A percentile compares a stretch with the other conserved stretches of the same genome.
phyloP scores from a whole-genome alignment of 2,888 invertebrate species.

The Ariolimax columbianus region DNA sequence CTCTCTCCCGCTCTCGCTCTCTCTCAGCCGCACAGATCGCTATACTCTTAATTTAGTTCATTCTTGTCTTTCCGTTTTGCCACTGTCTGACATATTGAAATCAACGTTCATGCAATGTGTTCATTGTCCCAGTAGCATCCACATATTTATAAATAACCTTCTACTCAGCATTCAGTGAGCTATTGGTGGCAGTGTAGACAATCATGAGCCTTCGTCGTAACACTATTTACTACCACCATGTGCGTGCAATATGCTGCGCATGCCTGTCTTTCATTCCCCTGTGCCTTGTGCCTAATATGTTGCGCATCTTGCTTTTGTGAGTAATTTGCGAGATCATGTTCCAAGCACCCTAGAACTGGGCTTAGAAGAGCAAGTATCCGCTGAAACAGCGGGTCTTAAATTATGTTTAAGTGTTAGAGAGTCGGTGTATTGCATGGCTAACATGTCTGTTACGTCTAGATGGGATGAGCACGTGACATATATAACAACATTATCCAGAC shows the following conservation, averaged over 20 bases:
- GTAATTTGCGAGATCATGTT: conserved; percentile 5
- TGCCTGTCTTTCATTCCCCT: not conserved
- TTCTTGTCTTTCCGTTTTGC: too few relatives aligned
- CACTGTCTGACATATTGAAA: too few relatives aligned
- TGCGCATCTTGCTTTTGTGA: not conserved
- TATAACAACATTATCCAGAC: too few relatives aligned
- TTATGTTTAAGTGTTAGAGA: not conserved
- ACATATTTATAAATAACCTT: too few relatives aligned
- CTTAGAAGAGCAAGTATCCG: not conserved
- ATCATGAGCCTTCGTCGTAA: not conserved
- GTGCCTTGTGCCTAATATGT: not conserved
- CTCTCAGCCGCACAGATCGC: too few relatives aligned
- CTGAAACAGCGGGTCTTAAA: not conserved
- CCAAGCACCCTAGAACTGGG: not conserved
- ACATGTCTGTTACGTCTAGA: too few relatives aligned
- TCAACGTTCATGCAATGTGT: too few relatives aligned
- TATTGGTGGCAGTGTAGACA: not conserved
- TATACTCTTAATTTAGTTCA: too few relatives aligned
- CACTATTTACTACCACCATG: not conserved
- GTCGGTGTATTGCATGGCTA: not conserved
- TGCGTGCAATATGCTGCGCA: not conserved
- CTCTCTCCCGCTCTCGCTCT: too few relatives aligned
- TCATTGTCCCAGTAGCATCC: too few relatives aligned
- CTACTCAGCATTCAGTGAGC: too few relatives aligned
- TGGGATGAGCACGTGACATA: too few relatives aligned